A percentile compares a stretch with the other conserved stretches of the same genome.
phyloP scores from a whole-genome alignment of 2,888 invertebrate genomes.

The Drosophila emarginata region DNA sequence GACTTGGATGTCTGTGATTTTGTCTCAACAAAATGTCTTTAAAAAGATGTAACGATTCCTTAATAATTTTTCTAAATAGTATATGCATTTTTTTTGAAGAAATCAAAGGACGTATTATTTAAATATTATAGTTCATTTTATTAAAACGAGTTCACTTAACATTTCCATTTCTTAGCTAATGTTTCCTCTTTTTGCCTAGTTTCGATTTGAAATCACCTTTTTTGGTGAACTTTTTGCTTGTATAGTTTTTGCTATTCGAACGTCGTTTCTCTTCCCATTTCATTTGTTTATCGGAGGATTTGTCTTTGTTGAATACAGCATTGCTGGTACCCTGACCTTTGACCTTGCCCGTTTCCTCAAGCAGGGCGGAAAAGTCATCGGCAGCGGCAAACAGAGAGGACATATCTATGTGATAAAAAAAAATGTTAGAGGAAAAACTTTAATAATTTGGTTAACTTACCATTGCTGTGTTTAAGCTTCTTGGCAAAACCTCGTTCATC shows the following conservation, averaged over 20 bases:
- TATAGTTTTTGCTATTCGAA: conserved; percentile 75
- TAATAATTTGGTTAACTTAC: conserved; percentile 48
- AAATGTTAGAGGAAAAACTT: background rate
- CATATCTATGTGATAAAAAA: conserved; percentile 81
- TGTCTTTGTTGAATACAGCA: conserved; percentile 89
- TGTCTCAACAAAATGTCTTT: too few relatives aligned
- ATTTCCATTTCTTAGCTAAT: conserved; percentile 20
- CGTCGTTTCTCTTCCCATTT: conserved; percentile 90
- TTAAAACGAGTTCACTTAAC: conserved; percentile 2
- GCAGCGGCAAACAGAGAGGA: conserved; percentile 91
- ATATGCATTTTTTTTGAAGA: too few relatives aligned
- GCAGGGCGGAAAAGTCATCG: conserved; percentile 93
- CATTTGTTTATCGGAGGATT: conserved; percentile 90
- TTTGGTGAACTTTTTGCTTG: conserved; percentile 59
- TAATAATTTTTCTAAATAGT: too few relatives aligned
- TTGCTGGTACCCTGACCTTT: conserved; percentile 87
- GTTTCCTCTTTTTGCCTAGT: conserved; percentile 65
- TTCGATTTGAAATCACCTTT: conserved; percentile 13
- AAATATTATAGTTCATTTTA: conserved; percentile 12
- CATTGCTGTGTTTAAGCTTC: conserved; percentile 79
- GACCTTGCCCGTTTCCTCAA: conserved; percentile 91
- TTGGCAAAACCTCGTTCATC: conserved; percentile 76
- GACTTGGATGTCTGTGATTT: too few relatives aligned
- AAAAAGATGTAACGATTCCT: too few relatives aligned
- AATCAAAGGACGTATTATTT: background rate